Evolutionary conservation across 2,113 vertebrate species (phyloP).

Genomic region (Sorex araneus): DNA sequence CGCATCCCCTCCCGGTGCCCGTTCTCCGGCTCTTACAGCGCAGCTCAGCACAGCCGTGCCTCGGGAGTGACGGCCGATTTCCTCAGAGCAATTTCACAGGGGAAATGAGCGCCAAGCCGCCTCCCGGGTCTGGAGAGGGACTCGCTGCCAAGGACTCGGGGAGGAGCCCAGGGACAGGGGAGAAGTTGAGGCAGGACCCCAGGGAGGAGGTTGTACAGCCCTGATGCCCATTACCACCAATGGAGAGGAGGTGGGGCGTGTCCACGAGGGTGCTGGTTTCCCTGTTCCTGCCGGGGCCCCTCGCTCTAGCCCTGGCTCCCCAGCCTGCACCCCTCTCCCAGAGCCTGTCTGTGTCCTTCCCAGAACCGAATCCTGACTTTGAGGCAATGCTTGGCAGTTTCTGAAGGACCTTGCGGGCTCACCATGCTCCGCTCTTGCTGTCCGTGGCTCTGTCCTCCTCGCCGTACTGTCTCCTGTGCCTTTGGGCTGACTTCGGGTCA

Average conservation of each 20-base stretch:
- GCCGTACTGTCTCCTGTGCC: not conserved
- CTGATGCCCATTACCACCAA: no score
- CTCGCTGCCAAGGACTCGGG: not conserved
- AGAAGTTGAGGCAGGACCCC: no score
- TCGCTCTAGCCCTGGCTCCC: not conserved
- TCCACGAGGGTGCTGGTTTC: rapidly evolving
- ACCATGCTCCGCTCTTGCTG: not conserved
- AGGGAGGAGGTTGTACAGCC: no score
- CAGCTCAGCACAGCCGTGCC: not conserved
- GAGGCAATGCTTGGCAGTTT: not conserved
- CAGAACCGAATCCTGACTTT: slow-evolving; percentile 28
- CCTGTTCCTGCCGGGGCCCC: not conserved
- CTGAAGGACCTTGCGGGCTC: not conserved
- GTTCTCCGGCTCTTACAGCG: not conserved
- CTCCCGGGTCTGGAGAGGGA: not conserved
- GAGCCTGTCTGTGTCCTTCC: not conserved
- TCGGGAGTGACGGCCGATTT: not conserved
- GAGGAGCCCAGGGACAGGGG: no score
- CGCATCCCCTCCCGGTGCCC: rapidly evolving
- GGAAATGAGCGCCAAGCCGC: not conserved
- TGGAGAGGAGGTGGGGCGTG: no score
- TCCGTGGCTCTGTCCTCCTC: not conserved
- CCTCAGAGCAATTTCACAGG: not conserved
- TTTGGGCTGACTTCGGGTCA: not conserved
- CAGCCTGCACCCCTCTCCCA: not conserved